These are phyloP conservation scores for Halocynthia aurantium DNA, from an alignment of 23 tunicate species.

Conservation along the genomic window DNA sequence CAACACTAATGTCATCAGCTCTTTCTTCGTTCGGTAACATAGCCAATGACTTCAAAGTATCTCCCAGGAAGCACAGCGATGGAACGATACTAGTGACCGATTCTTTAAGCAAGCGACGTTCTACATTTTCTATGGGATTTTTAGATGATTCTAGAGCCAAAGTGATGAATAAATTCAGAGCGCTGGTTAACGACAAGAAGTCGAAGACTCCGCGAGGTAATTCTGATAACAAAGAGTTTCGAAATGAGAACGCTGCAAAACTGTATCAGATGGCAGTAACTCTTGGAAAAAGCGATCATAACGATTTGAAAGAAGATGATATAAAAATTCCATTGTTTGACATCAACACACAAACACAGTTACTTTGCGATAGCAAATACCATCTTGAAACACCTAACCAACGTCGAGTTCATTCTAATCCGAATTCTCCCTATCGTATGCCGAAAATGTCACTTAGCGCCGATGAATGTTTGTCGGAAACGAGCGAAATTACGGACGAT, in stretches of 20 bases:
- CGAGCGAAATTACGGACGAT: not conserved
- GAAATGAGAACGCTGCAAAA: not conserved
- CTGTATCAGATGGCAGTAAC: conserved; percentile 5
- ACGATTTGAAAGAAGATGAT: not conserved
- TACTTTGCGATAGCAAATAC: not conserved
- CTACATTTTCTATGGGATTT: no score
- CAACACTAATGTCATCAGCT: conserved; percentile 1
- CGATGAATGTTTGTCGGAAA: not conserved
- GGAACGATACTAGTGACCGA: not conserved
- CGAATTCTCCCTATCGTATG: not conserved
- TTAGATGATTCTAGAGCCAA: no score
- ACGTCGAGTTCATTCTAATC: not conserved
- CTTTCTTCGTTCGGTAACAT: conserved; percentile 1
- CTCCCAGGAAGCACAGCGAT: not conserved
- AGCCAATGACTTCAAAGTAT: conserved; percentile 2
- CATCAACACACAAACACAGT: not conserved
- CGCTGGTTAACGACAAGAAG: not conserved
- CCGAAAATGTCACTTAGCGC: not conserved
- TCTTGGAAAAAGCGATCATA: conserved; percentile 1
- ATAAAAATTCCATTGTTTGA: not conserved
- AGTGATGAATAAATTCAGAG: no score
- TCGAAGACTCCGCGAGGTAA: not conserved
- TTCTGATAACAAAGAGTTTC: not conserved
- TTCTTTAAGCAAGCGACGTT: no score
- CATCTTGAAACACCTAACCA: not conserved